Base-by-base conservation (phyloP, 2,888 invertebrate genomes). In the Drosophila recens region DNA sequence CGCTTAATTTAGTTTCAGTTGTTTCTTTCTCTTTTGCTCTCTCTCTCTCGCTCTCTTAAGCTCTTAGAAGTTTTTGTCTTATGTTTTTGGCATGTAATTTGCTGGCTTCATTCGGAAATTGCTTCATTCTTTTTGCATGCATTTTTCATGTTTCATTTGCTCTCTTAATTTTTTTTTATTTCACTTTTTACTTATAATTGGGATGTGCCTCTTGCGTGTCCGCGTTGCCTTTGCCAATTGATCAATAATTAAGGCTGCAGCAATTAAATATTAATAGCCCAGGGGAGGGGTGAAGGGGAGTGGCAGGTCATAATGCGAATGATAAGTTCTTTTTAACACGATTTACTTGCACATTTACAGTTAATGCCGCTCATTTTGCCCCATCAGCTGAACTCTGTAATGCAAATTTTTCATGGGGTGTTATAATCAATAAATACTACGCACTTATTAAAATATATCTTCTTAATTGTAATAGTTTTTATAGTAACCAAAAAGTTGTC, bases 71-170 rank as follows among this genome's bases (percentile, higher is more conserved):
- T 59, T 74, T 69, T 67, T 79, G 81, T 79, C 79, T 74, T 52
- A 67, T 84, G 84, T 83, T 89, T 83, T 75, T 85, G 84, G 87
- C 84, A 85, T 84, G 84, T 84, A 88, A 88, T 84, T 84, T 83
- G 72, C 72, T 69, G 59, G 75, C 69, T 75, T 86, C 80, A 75
- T 61, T 75, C 79, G 84, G 74, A 87, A 85, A 89, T 89, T 84
- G 82, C 70, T 76, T 88, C 67, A 48, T 42, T 70, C 54, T 65
- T 53, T 74, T 8, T 56, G 30, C 30, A 1, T 48, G 23, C 52
- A 38, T 49, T 49, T 62, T 72, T 45, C 63, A 62, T 62, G 45
- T 62, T 66, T 63, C 43, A 64, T 65, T 53, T 36, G 15, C 48
- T 48, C 11, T 27, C 17, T 56, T 9, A 30, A 10, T 20, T 9